phyloP scores from a whole-genome alignment of 2,888 invertebrate species.

The Calameuta pallipes region DNA sequence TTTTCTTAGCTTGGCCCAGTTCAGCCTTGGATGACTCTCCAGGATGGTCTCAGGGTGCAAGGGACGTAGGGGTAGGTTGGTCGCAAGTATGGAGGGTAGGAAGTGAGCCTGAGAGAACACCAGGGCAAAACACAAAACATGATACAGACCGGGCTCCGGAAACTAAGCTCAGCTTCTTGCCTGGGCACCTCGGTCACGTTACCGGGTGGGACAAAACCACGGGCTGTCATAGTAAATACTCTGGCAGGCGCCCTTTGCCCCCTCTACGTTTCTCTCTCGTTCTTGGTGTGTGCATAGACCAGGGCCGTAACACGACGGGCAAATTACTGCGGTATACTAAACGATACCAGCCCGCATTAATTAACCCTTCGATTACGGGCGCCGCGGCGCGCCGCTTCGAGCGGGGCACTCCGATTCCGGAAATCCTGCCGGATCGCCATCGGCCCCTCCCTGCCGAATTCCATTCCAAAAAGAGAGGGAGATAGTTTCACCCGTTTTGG shows the following conservation, averaged over 20 bases:
- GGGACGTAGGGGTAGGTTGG: neutral
- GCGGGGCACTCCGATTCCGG: slow-evolving; percentile 4
- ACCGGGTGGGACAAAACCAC: slow-evolving; percentile 51
- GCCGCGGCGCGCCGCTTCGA: slow-evolving; percentile 15
- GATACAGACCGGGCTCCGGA: slow-evolving; percentile 31
- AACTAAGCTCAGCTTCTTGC: slow-evolving; percentile 45
- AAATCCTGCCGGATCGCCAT: slow-evolving; percentile 6
- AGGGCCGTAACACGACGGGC: slow-evolving; percentile 22
- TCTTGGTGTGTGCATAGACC: neutral
- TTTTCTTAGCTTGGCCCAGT: neutral
- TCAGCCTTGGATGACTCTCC: neutral
- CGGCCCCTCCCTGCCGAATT: neutral
- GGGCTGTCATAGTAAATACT: slow-evolving; percentile 52
- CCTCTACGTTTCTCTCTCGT: neutral
- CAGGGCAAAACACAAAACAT: slow-evolving; percentile 35
- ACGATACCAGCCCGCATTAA: slow-evolving; percentile 45
- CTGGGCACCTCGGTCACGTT: slow-evolving; percentile 49
- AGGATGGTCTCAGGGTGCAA: neutral
- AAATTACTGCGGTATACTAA: slow-evolving; percentile 43
- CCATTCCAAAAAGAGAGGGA: neutral
- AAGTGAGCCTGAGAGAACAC: neutral
- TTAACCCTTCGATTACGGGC: slow-evolving; percentile 42
- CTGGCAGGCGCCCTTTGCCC: slow-evolving; percentile 20
- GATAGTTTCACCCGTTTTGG: neutral
- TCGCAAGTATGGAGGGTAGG: neutral